These are phyloP conservation scores for Tetragonula carbonaria DNA, from an alignment of 2,888 invertebrate genomes.

Conservation along the genomic window DNA sequence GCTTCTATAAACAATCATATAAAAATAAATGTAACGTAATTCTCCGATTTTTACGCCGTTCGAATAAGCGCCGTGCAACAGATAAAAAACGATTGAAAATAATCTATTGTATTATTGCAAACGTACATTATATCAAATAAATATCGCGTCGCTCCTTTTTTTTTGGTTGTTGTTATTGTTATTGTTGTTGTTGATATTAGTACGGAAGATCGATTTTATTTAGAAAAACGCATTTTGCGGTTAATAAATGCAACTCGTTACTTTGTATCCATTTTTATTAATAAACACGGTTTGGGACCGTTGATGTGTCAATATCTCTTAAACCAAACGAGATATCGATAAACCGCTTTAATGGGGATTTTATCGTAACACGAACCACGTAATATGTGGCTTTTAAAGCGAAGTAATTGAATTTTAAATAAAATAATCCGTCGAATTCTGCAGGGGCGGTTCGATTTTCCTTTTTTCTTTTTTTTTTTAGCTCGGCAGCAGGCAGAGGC, in stretches of 20 bases:
- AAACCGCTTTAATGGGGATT: background rate
- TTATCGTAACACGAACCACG: constrained; percentile 1
- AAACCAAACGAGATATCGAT: background rate
- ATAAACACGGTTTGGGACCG: background rate
- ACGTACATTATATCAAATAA: no score
- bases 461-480: no score
- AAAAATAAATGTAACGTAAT: background rate
- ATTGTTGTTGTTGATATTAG: no score
- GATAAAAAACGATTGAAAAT: no score
- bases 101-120: no score
- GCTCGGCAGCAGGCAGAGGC: background rate
- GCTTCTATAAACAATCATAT: background rate
- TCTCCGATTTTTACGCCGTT: background rate
- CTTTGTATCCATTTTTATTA: background rate
- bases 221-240: background rate
- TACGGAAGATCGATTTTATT: no score
- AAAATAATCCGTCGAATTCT: background rate
- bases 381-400: background rate
- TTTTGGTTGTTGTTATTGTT: no score
- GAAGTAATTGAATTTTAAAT: constrained; percentile 1
- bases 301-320: constrained; percentile 1
- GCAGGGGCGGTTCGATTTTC: background rate
- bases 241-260: background rate
- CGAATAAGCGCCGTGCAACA: background rate
- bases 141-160: no score